Base-by-base conservation (phyloP, 2,113 vertebrate species). In the Mus musculus region DNA sequence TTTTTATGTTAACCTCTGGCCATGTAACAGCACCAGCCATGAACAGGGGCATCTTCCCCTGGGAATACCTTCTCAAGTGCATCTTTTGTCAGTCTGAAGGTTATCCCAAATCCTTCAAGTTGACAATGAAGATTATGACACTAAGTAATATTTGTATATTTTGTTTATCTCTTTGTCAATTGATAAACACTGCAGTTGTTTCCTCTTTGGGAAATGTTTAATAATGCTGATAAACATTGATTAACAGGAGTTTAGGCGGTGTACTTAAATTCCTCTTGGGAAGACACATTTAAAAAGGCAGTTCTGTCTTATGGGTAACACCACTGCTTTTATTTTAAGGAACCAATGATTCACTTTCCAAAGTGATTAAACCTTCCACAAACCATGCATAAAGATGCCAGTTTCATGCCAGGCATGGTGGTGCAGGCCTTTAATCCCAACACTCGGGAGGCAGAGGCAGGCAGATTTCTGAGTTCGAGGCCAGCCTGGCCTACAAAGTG, bases 181-280 rank as follows among this genome's bases (percentile, higher is more conserved):
- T 84, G 20, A 71, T 39, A 67, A 39, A 54, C 17, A 33, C 36
- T 73, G 49, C 33, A 33, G 24, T 30, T 19, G 2, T 73, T 88
- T 56, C 14, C 46, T 82, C 5, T 84, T 86, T 56, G 49, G n/a
- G 8, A 33, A 46, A 90, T 77, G 17, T 69, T 56, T 54, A 93
- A 82, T 88, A 77, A 88, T 77, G 42, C 12, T 56, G 17, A 30
- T 52, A 24, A 82, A 63, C 17, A 71, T 33, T 63, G 91, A 17
- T 84, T 4, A 76, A 7, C 10, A 30, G 12, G n/a, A 86, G 72
- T 67, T 86, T 30, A 2, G 67, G 19, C 9, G 12, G 0, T 81
- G 52, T 49, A 49, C 30, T 92, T 92, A 81, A 54, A 63, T 82
- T 89, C 39, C 16, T 92, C 20, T 95, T 88, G 39, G 63, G 36